Conservation (phyloP, 2,797 vertebrate species). For the Megalops cyprinoides region DNA sequence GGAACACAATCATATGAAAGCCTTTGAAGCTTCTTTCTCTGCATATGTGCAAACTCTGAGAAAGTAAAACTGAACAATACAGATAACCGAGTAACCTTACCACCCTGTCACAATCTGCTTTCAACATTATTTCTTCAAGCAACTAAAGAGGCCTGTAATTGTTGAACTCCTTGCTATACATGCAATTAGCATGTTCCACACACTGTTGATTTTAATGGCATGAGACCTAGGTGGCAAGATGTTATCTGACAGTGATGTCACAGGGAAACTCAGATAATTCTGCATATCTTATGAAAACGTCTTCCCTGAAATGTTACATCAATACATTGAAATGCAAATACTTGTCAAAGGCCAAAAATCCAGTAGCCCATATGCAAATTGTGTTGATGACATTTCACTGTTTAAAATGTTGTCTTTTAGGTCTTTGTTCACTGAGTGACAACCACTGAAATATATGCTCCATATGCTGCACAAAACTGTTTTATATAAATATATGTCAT, state of each 20-base stretch:
- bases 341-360: slow-evolving; percentile 9
- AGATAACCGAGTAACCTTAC: too few species aligned
- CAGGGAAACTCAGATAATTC: neutral
- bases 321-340: slow-evolving; percentile 19
- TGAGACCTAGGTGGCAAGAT: neutral
- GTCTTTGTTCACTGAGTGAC: neutral
- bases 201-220: neutral
- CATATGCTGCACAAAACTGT: too few species aligned
- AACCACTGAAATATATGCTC: neutral
- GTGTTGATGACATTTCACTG: neutral
- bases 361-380: slow-evolving; percentile 24
- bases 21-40: too few species aligned
- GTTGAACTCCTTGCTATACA: neutral
- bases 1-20: neutral
- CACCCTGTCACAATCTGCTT: neutral
- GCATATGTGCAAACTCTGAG: too few species aligned
- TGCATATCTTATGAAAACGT: slow-evolving; percentile 14
- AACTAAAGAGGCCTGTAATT: neutral
- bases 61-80: too few species aligned
- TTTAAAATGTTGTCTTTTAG: neutral
- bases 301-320: neutral
- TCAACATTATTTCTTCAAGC: neutral
- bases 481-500: too few species aligned
- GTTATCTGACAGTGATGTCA: neutral
- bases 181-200: neutral